Percentiles rank a stretch among this genome's conserved stretches.
Conservation (phyloP, 1,140 invertebrate species). For the Drosophila tristis region DNA sequence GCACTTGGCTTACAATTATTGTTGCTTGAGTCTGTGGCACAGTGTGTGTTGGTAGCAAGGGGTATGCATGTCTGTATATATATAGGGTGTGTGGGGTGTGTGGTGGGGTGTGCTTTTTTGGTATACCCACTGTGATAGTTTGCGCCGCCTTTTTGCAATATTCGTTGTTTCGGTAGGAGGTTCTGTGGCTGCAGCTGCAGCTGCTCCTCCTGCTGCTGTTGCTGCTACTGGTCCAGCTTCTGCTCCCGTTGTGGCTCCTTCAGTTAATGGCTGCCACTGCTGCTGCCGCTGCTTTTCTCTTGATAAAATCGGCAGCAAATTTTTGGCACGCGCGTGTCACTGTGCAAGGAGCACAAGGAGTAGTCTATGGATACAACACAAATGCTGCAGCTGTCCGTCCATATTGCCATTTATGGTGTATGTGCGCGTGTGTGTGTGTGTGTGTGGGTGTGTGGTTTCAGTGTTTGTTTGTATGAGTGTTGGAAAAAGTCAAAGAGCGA, state of each 20-base stretch:
- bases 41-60: background rate
- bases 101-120: constrained; percentile 10
- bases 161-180: constrained; percentile 48
- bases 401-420: constrained; percentile 72
- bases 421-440: background rate
- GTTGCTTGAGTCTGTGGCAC: constrained; percentile 2
- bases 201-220: constrained; percentile 23
- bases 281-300: constrained; percentile 49
- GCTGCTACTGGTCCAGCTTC: constrained; percentile 8
- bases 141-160: constrained; percentile 56
- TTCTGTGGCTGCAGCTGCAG: constrained; percentile 15
- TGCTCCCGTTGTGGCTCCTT: constrained; percentile 31
- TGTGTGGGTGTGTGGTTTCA: background rate
- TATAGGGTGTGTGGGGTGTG: constrained; percentile 4
- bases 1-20: constrained; percentile 50
- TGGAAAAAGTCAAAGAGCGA: constrained; percentile 30
- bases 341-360: constrained; percentile 25
- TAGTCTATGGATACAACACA: constrained; percentile 34
- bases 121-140: constrained; percentile 73
- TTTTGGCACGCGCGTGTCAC: constrained; percentile 74
- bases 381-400: constrained; percentile 67
- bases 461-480: constrained; percentile 24
- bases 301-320: constrained; percentile 72
- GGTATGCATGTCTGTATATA: background rate
- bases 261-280: constrained; percentile 44